Conservation (phyloP, 2,888 invertebrate genomes). For the Metallyticus violacea region DNA sequence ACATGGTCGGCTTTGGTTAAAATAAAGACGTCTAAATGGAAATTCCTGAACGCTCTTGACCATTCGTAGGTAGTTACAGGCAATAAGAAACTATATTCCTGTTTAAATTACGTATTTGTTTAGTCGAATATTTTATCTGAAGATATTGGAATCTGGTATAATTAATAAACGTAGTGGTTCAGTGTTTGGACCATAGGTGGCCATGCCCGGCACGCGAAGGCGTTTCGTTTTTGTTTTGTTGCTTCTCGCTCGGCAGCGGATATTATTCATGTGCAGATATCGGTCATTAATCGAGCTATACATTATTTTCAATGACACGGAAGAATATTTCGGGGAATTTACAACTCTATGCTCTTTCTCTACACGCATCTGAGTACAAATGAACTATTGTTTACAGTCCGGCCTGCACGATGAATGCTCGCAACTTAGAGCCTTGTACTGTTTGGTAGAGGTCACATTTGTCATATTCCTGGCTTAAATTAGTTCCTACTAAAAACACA, state of each 20-base stretch:
- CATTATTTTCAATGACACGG: background rate
- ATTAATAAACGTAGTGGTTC: background rate
- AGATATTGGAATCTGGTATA: background rate
- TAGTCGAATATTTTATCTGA: background rate
- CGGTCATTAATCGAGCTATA: background rate
- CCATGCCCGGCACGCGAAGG: background rate
- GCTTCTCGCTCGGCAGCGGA: background rate
- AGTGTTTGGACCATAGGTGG: background rate
- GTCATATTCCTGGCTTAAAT: no score
- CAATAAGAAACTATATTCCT: background rate
- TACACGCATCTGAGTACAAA: no score
- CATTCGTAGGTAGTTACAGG: background rate
- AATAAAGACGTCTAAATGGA: no score
- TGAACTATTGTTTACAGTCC: background rate
- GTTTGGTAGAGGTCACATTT: no score
- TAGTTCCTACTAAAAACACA: no score
- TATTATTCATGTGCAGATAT: background rate
- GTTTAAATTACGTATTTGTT: no score
- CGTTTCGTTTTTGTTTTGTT: background rate
- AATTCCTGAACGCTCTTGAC: background rate
- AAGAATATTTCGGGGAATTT: background rate
- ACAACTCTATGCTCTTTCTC: background rate
- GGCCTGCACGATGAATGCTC: no score
- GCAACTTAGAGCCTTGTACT: no score
- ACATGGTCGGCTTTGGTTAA: no score